Conservation (phyloP, 2,113 vertebrate genomes). For the Hydrolagus affinis region DNA sequence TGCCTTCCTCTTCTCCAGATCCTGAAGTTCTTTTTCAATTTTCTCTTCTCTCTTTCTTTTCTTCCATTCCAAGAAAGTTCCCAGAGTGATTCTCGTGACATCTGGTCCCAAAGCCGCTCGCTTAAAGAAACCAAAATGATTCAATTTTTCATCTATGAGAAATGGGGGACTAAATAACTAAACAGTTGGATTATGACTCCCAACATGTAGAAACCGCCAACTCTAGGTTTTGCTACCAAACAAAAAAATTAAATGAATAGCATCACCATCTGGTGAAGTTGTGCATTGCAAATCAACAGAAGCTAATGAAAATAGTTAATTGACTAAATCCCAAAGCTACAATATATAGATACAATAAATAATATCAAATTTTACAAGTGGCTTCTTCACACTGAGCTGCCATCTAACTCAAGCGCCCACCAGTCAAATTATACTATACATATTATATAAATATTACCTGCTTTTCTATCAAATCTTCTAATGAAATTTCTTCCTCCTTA, state of each 20-base stretch:
- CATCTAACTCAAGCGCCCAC: not conserved
- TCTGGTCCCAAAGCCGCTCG: conserved; percentile 79
- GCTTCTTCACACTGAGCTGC: not conserved
- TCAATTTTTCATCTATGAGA: not conserved
- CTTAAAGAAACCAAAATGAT: conserved; percentile 47
- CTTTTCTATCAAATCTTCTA: conserved; percentile 95
- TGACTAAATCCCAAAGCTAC: not conserved
- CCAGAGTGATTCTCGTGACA: conserved; percentile 94
- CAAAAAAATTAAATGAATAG: not conserved
- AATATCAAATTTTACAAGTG: not conserved
- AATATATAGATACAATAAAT: not conserved
- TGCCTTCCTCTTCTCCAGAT: conserved; percentile 92
- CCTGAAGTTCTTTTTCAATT: conserved; percentile 73
- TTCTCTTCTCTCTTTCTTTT: conserved; percentile 97
- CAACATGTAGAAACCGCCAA: too few species aligned
- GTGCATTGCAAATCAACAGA: not conserved
- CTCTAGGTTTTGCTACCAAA: too few species aligned
- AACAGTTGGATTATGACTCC: too few species aligned
- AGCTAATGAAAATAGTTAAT: not conserved
- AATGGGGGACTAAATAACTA: too few species aligned
- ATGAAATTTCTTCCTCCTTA: conserved; percentile 79
- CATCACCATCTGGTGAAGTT: conserved; percentile 8
- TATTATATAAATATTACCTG: conserved; percentile 61
- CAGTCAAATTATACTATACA: not conserved
- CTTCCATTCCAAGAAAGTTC: conserved; percentile 95